Percentiles rank a stretch among this genome's conserved stretches.
phyloP scores from a whole-genome alignment of 2,888 invertebrate species.

The Caprella mutica region DNA sequence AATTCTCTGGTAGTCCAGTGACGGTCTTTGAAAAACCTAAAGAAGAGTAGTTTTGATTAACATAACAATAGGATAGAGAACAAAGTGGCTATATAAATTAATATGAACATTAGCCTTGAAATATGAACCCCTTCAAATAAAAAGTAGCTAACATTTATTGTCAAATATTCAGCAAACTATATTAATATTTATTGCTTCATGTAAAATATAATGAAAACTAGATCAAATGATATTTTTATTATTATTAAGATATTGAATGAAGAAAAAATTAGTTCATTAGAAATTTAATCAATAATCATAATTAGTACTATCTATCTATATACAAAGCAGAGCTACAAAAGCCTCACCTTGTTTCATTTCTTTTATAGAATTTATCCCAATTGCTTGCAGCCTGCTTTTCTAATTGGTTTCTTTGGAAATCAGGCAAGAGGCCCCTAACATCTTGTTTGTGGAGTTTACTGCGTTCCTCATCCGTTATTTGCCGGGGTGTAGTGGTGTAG shows the following conservation, averaged over 20 bases:
- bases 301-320: neutral
- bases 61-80: no score
- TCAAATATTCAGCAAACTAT: no score
- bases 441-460: slow-evolving; percentile 57
- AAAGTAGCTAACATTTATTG: no score
- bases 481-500: slow-evolving; percentile 34
- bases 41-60: neutral
- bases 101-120: no score
- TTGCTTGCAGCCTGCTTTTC: slow-evolving; percentile 73
- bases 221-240: no score
- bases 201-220: neutral
- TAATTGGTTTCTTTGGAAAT: slow-evolving; percentile 61
- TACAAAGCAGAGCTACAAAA: neutral
- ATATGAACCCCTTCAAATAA: no score
- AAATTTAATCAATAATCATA: no score
- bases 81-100: no score
- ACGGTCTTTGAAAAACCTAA: slow-evolving; percentile 79
- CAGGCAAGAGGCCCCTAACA: slow-evolving; percentile 51
- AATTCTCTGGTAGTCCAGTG: slow-evolving; percentile 97
- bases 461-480: slow-evolving; percentile 46
- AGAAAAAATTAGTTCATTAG: no score
- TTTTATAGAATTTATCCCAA: slow-evolving; percentile 94
- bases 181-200: no score
- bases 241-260: no score
- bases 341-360: slow-evolving; percentile 59